Conservation (phyloP, 2,797 vertebrate genomes). For the Amblyraja radiata region DNA sequence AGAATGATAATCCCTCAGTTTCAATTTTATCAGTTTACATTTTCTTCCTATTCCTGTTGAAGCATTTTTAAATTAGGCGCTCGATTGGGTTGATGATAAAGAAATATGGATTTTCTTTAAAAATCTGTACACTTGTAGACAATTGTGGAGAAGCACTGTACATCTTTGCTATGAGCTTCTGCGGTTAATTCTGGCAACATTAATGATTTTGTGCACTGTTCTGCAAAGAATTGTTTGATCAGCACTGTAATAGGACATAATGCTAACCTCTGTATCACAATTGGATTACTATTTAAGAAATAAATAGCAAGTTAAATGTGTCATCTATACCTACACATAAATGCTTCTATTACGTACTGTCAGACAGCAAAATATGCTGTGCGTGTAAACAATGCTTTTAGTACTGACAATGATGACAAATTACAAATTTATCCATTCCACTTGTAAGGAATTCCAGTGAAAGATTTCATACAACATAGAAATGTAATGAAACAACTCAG, state of each 20-base stretch:
- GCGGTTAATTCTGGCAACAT: not conserved
- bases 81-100: not conserved
- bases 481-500: not conserved
- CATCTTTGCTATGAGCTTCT: not conserved
- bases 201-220: not conserved
- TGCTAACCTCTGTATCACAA: not conserved
- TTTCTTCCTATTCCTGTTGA: not conserved
- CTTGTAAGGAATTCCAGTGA: not conserved
- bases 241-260: not conserved
- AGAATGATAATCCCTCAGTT: too few relatives aligned
- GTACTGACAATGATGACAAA: not conserved
- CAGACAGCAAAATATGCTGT: not conserved
- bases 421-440: not conserved
- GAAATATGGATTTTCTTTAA: not conserved
- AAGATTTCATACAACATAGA: not conserved
- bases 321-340: not conserved
- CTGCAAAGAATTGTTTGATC: not conserved
- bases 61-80: not conserved
- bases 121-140: not conserved
- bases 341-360: not conserved
- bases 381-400: not conserved
- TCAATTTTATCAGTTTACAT: not conserved
- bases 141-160: not conserved
- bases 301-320: not conserved
- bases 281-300: constrained; percentile 3